Percentiles rank a stretch among this genome's conserved stretches.
These are phyloP conservation scores for Megaleporinus macrocephalus DNA, from an alignment of 2,113 vertebrate genomes.

Conservation along the genomic window DNA sequence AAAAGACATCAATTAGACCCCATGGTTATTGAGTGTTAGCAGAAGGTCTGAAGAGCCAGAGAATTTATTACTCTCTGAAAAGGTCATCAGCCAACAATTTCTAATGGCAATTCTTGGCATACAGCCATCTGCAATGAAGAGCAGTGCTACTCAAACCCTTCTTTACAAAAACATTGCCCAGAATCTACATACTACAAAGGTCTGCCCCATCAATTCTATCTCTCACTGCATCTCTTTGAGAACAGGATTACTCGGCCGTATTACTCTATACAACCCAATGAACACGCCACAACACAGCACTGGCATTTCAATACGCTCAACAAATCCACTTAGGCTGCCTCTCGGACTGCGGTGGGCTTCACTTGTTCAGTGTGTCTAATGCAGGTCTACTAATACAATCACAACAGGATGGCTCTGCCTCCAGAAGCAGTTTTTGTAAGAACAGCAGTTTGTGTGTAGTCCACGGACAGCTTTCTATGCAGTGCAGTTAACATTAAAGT, in stretches of 20 bases:
- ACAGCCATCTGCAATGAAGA: too few species aligned
- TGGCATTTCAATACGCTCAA: conserved; percentile 38
- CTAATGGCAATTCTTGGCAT: too few species aligned
- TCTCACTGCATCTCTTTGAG: conserved; percentile 2
- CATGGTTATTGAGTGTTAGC: too few species aligned
- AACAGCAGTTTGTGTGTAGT: conserved; percentile 19
- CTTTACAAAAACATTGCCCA: neutral
- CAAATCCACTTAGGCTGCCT: conserved; percentile 34
- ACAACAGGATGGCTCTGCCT: conserved; percentile 25
- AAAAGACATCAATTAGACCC: too few species aligned
- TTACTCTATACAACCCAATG: conserved; percentile 34
- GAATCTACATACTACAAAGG: neutral
- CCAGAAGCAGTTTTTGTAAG: conserved; percentile 32
- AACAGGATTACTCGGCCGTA: conserved; percentile 49
- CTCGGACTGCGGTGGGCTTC: conserved; percentile 7
- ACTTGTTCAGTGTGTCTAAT: conserved; percentile 10
- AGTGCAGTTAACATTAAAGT: conserved; percentile 6
- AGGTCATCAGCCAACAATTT: too few species aligned
- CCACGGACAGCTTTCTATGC: neutral
- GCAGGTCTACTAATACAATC: conserved; percentile 29
- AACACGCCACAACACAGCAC: conserved; percentile 47
- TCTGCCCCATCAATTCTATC: neutral
- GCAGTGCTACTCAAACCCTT: neutral
- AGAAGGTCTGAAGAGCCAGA: too few species aligned
- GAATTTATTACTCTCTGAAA: too few species aligned